A percentile compares a stretch with the other conserved stretches of the same genome.
phyloP scores from a whole-genome alignment of 2,888 invertebrate genomes.

The Machimus atricapillus region DNA sequence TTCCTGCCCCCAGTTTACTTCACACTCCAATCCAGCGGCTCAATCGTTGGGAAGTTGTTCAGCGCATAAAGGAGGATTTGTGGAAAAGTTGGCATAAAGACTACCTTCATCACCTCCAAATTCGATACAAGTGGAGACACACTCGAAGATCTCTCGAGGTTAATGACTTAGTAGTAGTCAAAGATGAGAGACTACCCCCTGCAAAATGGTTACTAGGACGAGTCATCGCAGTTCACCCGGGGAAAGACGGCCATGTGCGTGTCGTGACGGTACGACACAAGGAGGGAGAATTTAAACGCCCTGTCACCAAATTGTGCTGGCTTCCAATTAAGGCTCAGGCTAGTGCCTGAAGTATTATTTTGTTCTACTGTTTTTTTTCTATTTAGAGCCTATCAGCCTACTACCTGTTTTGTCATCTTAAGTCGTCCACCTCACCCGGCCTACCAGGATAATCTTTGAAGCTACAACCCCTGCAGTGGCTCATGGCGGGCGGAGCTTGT shows the following conservation, averaged over 20 bases:
- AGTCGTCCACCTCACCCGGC: no score
- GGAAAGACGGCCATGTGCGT: not conserved
- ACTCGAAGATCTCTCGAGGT: not conserved
- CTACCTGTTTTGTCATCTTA: no score
- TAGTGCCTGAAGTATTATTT: no score
- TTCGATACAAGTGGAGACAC: not conserved
- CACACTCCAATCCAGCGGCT: not conserved
- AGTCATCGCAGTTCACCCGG: not conserved
- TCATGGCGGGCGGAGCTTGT: no score
- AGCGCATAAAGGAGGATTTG: not conserved
- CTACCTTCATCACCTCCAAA: not conserved
- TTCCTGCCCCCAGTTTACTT: no score
- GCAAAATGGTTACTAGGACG: not conserved
- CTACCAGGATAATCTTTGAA: no score
- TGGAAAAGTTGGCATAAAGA: not conserved
- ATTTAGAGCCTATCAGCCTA: no score
- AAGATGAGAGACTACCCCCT: not conserved
- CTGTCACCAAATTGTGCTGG: not conserved
- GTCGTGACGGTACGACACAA: slow-evolving; percentile 5
- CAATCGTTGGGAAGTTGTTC: not conserved
- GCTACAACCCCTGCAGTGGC: no score
- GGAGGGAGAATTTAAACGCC: not conserved
- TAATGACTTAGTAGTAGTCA: not conserved
- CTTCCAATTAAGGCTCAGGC: not conserved
- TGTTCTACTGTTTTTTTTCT: no score